phyloP scores from a whole-genome alignment of 35 echinoderm and acorn worm genomes.

The Holothuria glaberrima region DNA sequence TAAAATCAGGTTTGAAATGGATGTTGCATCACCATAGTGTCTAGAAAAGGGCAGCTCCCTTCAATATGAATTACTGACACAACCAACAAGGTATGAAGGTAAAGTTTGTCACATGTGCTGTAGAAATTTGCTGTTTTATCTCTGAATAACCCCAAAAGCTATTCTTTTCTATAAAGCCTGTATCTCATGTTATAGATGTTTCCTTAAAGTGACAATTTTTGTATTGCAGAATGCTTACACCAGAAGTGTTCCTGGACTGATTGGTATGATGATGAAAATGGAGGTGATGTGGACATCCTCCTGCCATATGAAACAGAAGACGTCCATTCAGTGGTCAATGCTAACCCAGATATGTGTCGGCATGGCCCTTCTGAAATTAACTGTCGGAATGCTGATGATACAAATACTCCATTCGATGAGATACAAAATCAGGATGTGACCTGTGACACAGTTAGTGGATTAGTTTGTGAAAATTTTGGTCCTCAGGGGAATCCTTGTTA shows the following conservation, averaged over 20 bases:
- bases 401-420: slow-evolving; percentile 11
- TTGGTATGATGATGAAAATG: slow-evolving; percentile 50
- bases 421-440: slow-evolving; percentile 8
- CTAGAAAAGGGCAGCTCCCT: no score
- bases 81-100: no score
- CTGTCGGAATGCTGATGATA: slow-evolving; percentile 4
- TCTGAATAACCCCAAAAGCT: no score
- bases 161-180: no score
- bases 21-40: no score
- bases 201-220: no score
- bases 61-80: no score
- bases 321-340: slow-evolving; percentile 4
- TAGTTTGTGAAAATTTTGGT: slow-evolving; percentile 38
- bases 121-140: no score
- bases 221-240: background rate
- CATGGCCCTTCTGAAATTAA: slow-evolving; percentile 18
- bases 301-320: slow-evolving; percentile 27
- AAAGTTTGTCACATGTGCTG: no score
- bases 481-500: slow-evolving; percentile 13
- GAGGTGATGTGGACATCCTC: background rate
- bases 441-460: slow-evolving; percentile 4
- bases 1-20: no score
- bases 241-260: slow-evolving; percentile 33
- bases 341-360: background rate
- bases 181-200: no score